Conservation (phyloP, 2,888 invertebrate species). For the Caprella mutica region DNA sequence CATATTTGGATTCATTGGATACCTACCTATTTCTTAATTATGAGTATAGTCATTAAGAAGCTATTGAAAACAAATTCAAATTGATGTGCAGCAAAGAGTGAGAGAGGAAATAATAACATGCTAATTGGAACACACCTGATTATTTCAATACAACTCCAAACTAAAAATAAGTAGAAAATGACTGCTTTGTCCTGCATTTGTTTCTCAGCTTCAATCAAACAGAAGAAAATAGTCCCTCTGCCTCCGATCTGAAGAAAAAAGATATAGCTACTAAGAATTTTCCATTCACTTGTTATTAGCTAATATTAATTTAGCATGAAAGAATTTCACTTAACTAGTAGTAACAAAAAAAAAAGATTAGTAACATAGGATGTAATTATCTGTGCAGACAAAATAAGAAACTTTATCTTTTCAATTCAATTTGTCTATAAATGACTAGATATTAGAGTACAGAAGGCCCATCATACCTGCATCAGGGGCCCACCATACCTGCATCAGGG, state of each 20-base stretch:
- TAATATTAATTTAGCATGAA: not conserved
- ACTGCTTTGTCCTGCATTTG: slow-evolving; percentile 77
- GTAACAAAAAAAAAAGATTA: not conserved
- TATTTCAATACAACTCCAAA: slow-evolving; percentile 72
- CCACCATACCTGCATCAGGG: no score
- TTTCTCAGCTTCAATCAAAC: slow-evolving; percentile 70
- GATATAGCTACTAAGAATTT: no score
- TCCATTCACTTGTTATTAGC: not conserved
- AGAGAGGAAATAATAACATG: not conserved
- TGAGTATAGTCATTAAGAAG: not conserved
- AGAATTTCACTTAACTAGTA: not conserved
- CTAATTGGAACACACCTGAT: slow-evolving; percentile 57
- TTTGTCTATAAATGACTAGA: no score
- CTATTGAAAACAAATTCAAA: not conserved
- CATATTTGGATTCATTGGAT: not conserved
- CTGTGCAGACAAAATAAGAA: no score
- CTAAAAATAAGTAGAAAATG: slow-evolving; percentile 71
- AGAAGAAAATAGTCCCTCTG: slow-evolving; percentile 63
- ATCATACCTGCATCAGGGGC: no score
- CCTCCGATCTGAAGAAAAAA: slow-evolving; percentile 50
- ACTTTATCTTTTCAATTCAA: no score
- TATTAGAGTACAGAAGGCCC: no score
- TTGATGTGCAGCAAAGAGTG: not conserved
- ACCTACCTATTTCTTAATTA: not conserved
- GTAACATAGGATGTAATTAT: no score